phyloP scores from a whole-genome alignment of 2,797 vertebrate species.

The Craterocephalus amniculus region DNA sequence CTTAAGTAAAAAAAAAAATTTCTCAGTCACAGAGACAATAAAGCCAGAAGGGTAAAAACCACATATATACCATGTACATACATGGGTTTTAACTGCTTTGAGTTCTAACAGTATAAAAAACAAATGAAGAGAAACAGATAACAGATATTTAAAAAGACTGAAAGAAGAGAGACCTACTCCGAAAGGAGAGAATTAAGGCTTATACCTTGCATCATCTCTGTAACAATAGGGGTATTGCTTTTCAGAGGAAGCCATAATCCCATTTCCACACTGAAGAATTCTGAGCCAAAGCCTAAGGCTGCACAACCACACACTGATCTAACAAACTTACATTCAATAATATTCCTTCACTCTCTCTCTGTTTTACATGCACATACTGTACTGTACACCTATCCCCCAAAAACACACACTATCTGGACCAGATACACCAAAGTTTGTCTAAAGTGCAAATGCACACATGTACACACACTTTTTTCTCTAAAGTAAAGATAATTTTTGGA shows the following conservation, averaged over 20 bases:
- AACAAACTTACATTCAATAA: slow-evolving; percentile 75
- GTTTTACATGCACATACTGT: slow-evolving; percentile 59
- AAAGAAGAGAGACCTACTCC: slow-evolving; percentile 67
- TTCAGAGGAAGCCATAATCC: slow-evolving; percentile 81
- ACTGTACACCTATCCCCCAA: slow-evolving; percentile 30
- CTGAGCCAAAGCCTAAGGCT: slow-evolving; percentile 81
- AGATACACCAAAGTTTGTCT: slow-evolving; percentile 68
- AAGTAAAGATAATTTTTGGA: slow-evolving; percentile 62
- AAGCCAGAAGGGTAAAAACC: neutral
- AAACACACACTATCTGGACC: slow-evolving; percentile 55
- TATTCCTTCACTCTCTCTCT: slow-evolving; percentile 52
- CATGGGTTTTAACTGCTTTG: slow-evolving; percentile 20
- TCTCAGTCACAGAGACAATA: neutral
- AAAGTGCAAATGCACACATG: slow-evolving; percentile 57
- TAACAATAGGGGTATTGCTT: slow-evolving; percentile 80
- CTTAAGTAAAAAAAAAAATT: neutral
- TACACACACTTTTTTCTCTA: slow-evolving; percentile 43
- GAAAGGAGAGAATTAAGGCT: slow-evolving; percentile 75
- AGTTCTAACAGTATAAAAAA: slow-evolving; percentile 39
- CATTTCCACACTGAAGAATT: slow-evolving; percentile 82
- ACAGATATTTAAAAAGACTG: slow-evolving; percentile 57
- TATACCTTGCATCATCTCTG: slow-evolving; percentile 81
- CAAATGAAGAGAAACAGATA: slow-evolving; percentile 42
- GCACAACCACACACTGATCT: slow-evolving; percentile 75
- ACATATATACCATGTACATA: neutral